A percentile compares a stretch with the other conserved stretches of the same genome.
These are phyloP conservation scores for Miichthys miiuy DNA, from an alignment of 2,797 vertebrate species.

Conservation along the genomic window DNA sequence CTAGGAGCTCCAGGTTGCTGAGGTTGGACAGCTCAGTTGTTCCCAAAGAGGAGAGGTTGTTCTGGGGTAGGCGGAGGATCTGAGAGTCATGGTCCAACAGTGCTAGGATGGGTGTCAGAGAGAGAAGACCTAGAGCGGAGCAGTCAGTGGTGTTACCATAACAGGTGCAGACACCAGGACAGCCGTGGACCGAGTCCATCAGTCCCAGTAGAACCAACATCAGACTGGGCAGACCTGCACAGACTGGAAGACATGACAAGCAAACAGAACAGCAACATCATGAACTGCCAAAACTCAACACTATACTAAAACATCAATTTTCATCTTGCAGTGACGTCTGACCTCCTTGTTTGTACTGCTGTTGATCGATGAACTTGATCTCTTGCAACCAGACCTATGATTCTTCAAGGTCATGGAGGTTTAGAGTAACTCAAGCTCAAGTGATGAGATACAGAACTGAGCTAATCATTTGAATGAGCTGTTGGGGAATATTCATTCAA, in stretches of 20 bases:
- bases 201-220: conserved; percentile 80
- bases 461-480: neutral
- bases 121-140: conserved; percentile 87
- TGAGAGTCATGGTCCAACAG: conserved; percentile 85
- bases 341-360: neutral
- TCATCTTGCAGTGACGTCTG: neutral
- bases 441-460: neutral
- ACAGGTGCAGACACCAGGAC: conserved; percentile 90
- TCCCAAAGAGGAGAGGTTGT: conserved; percentile 90
- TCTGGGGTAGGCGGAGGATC: conserved; percentile 90
- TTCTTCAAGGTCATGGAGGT: neutral
- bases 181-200: conserved; percentile 81
- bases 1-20: conserved; percentile 89
- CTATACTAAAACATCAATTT: neutral
- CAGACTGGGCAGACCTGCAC: conserved; percentile 81
- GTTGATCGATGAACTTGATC: neutral
- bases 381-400: neutral
- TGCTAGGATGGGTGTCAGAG: conserved; percentile 82
- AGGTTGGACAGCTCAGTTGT: conserved; percentile 87
- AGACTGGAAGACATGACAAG: conserved; percentile 49
- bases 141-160: conserved; percentile 91
- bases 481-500: neutral
- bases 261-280: neutral
- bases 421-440: neutral
- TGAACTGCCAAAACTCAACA: neutral